These are phyloP conservation scores for Chaetodon trifascialis DNA, from an alignment of 2,113 vertebrate species.

Conservation along the genomic window DNA sequence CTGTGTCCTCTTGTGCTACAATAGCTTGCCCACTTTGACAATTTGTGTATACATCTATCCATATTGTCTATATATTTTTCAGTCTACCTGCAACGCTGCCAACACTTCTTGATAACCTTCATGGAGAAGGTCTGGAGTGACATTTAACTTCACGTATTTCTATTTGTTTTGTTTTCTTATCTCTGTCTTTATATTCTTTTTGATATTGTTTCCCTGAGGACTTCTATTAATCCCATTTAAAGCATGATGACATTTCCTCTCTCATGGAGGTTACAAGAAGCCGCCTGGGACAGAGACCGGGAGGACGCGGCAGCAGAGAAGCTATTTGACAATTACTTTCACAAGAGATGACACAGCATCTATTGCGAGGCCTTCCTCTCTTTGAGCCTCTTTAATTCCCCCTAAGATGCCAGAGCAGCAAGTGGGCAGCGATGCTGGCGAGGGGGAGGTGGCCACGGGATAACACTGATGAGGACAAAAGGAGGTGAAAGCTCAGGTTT, in stretches of 20 bases:
- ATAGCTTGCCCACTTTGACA: background rate
- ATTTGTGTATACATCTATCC: background rate
- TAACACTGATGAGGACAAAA: slow-evolving; percentile 6
- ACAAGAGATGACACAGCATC: slow-evolving; percentile 25
- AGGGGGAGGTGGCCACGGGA: background rate
- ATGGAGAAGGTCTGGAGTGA: background rate
- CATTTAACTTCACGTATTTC: slow-evolving; percentile 3
- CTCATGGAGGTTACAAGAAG: background rate
- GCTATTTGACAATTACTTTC: slow-evolving; percentile 47
- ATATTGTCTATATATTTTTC: background rate
- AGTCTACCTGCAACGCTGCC: background rate
- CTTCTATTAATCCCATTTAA: slow-evolving; percentile 33
- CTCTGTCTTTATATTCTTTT: background rate
- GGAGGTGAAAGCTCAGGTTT: background rate
- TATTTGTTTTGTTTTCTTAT: background rate
- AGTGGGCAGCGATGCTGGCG: slow-evolving; percentile 17
- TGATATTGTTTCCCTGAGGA: background rate
- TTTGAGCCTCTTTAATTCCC: slow-evolving; percentile 23
- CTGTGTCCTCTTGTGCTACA: background rate
- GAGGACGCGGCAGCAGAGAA: slow-evolving; percentile 5
- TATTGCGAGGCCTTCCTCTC: background rate
- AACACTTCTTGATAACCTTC: background rate
- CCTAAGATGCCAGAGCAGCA: slow-evolving; percentile 18
- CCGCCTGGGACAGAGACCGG: slow-evolving; percentile 12
- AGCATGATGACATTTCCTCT: slow-evolving; percentile 18